Conservation (phyloP, 2,113 vertebrate species). For the Dasypus novemcinctus region DNA sequence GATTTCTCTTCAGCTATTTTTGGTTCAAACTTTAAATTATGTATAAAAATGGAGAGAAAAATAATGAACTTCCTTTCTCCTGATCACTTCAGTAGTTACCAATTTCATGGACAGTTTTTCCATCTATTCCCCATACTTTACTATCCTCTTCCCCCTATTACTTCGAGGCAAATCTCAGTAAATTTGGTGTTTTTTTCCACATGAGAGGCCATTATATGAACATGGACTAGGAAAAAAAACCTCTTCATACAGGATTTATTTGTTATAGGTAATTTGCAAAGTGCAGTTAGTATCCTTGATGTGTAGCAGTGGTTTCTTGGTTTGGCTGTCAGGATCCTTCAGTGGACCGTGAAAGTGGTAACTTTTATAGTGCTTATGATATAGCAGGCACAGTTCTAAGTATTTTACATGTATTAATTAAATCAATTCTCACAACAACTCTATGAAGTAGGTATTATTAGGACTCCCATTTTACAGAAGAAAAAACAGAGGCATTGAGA, state of each 20-base stretch:
- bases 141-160: background rate
- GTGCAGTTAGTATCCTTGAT: background rate
- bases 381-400: background rate
- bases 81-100: background rate
- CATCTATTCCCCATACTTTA: background rate
- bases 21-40: background rate
- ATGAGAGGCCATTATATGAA: background rate
- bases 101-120: background rate
- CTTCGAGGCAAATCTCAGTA: conserved; percentile 12
- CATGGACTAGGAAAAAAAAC: background rate
- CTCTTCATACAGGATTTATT: background rate
- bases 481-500: background rate
- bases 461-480: background rate
- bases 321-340: background rate
- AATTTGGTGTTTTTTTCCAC: background rate
- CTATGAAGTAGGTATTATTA: background rate
- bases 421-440: background rate
- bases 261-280: background rate
- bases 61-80: background rate
- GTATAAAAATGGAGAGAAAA: background rate
- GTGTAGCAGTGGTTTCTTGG: background rate
- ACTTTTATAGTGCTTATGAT: background rate
- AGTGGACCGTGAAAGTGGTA: background rate
- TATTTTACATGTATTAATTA: background rate
- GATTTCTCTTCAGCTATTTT: conserved; percentile 6